phyloP scores from a whole-genome alignment of 2,113 vertebrate genomes.

The Nothocercus julius region DNA sequence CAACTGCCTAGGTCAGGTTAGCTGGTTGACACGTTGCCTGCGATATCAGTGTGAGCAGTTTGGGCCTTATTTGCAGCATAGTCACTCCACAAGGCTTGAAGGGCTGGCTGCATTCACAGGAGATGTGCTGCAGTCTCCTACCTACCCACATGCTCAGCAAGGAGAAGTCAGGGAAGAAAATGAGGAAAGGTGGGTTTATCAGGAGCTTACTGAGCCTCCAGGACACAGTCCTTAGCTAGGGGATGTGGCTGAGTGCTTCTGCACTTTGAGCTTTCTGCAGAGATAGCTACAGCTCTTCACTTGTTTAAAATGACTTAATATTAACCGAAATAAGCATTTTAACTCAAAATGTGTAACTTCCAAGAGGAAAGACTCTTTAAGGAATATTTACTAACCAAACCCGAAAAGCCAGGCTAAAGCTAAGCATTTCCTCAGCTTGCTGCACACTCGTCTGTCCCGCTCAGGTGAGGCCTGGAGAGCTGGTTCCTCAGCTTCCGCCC shows the following conservation, averaged over 20 bases:
- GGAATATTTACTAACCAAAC: neutral
- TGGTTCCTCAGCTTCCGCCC: neutral
- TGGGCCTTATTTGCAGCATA: neutral
- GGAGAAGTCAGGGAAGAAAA: neutral
- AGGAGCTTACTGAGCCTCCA: neutral
- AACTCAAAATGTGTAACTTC: neutral
- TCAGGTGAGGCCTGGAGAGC: neutral
- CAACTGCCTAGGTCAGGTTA: neutral
- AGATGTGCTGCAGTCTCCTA: neutral
- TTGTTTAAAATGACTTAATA: neutral
- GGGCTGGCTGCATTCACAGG: neutral
- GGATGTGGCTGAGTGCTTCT: neutral
- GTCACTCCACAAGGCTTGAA: accelerated
- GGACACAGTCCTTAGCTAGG: neutral
- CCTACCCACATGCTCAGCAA: neutral
- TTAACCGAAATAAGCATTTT: neutral
- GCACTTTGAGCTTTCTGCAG: neutral
- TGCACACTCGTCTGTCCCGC: neutral
- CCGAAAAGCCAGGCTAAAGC: neutral
- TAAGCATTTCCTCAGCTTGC: neutral
- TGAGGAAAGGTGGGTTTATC: neutral
- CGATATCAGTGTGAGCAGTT: too few species aligned
- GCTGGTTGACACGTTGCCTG: neutral
- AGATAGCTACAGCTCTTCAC: neutral
- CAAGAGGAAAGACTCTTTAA: neutral